Evolutionary conservation across 2,797 vertebrate genomes (phyloP), one percentile per base, ranked within the genome.

Genomic region (Dallia pectoralis): DNA sequence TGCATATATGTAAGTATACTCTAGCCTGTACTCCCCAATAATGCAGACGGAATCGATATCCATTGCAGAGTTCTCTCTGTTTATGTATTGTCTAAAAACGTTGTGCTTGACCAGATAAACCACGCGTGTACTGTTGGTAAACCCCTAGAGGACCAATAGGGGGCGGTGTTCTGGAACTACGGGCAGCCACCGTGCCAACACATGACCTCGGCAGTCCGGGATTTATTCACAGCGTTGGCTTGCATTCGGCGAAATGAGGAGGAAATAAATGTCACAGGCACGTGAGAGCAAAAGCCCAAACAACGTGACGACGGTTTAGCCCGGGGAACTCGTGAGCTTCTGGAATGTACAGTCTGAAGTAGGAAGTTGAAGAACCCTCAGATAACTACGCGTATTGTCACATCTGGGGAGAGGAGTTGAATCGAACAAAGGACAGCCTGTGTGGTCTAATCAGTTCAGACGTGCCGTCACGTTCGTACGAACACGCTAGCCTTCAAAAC

Each of bases 41-140:
- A 87, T 87, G 88, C 87, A 89, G 80, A 87, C 61, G 33, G 82
- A 77, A 70, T 74, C 81, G 81, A 77, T 87, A 87, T 85, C 85
- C 85, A 75, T 81, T 82, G 85, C 81, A 83, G 78, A 90, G 84
- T 79, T 79, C 79, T 63, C 77, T 78, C 73, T 85, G 81, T 90
- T 88, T 56, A 87, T 87, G 85, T 88, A 83, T 85, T 86, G 89
- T 89, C 88, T 88, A 81, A 87, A 76, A 73, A 85, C 81, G 78
- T 63, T 59, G 79, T 83, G 85, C 83, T 81, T 87, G 87, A 89
- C 84, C 87, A 82, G 85, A 87, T 75, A 48, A 19, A 76, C 69
- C 75, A 85, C 86, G 82, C 79, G 74, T 76, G 88, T 79, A 51
- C 18, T n/a, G 49, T 19, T 19, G 18, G 36, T 40, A 40, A 40